Base-by-base conservation (phyloP, 1,140 invertebrate species). In the Caenorhabditis inopinata region DNA sequence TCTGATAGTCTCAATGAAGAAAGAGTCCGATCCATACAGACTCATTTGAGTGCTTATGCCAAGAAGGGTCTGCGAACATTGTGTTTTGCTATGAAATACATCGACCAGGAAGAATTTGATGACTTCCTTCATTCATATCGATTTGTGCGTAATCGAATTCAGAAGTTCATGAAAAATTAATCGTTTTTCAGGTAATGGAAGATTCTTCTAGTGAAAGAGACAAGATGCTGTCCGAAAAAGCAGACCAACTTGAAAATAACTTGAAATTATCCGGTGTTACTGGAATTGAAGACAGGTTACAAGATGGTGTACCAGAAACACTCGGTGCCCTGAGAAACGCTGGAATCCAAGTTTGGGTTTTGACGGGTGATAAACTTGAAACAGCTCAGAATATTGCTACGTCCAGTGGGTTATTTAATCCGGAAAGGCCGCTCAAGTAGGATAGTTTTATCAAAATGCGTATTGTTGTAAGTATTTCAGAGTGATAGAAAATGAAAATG, bases 311-410 rank as follows among this genome's bases (percentile, higher is more conserved):
- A 0, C 92, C 95, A 42, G 92, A 93, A 25, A 98, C 96, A 0
- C 90, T 99, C 3, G 95, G 97, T 89, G 90, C 96, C 75, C 89
- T 99, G 21, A 91, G 94, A 84, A 96, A 96, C 90, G 97, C 97
- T 80, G 96, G 96, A 38, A 95, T 99, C 74, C 97, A 96, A 91
- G 93, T 98, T 49, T 99, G 97, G 97, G 99, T 99, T 97, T 90
- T 99, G 81, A 99, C 97, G 0, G 97, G 97, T 48, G 97, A 99
- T 89, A 99, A 99, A 90, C 89, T 98, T 62, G 97, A 99, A 90
- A 99, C 97, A 0, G 97, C 97, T 14, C 94, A 94, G 27, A 98
- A 96, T 89, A 99, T 99, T 87, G 96, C 97, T 1, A 97, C 98
- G 89, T 97, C 95, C 84, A 62, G 48, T 23, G 79, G 91, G 16